Evolutionary conservation across 2,888 invertebrate genomes (phyloP), one percentile per base, ranked within the genome.

Genomic region (Empis livida): DNA sequence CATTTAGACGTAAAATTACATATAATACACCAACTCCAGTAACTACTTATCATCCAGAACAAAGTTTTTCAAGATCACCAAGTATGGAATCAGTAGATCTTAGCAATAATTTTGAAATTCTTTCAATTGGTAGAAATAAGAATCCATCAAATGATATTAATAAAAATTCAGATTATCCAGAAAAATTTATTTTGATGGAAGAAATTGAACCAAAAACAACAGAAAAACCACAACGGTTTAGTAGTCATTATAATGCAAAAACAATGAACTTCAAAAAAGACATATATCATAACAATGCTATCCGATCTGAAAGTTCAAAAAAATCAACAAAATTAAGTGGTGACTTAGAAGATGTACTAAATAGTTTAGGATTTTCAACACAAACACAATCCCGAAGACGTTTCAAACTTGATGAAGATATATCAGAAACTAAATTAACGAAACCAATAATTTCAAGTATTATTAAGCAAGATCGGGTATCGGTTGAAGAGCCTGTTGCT

Each of bases 221-320:
- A n/a, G n/a, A 53, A 35, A 51, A 47, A 44, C 50, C 47, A 0
- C 63, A 63, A 39, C 63, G 64, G 15, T 70, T 61, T 39, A 70
- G 69, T 50, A 68, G 74, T 58, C 71, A 66, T 14, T 75, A 74
- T 51, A 70, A 62, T 47, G 71, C 70, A 5, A 64, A 65, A 51
- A 59, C 61, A 40, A 54, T 59, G 1, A 61, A 64, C 16, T 35
- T 35, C 35, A 35, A 13, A n/a, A 35, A 35, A 35, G 35, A n/a
- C 31, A 15, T 11, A 31, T 11, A 16, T 10, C 20, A 27, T 8
- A 10, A 10, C 5, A 31, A 10, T 23, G 30, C 8, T 13, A 11
- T 14, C n/a, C 5, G 9, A 42, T 40, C 43, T 5, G 41, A 31
- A 13, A 27, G 11, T 3, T 43, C 30, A 10, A 32, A 17, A 1